Conservation (phyloP, 2,113 vertebrate species). For the Sinocyclocheilus rhinocerous region DNA sequence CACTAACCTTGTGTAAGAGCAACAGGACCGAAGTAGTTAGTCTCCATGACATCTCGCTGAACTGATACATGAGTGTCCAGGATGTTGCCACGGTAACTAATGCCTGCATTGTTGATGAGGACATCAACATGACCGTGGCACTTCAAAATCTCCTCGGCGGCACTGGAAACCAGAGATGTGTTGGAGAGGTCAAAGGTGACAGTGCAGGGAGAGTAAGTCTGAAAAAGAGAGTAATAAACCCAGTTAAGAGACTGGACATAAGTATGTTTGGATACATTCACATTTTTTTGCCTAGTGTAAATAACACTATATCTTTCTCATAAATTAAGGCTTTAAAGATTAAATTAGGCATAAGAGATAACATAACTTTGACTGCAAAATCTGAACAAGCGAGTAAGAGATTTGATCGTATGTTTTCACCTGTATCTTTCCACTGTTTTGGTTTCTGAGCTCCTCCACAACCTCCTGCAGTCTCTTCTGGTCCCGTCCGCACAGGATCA, state of each 20-base stretch:
- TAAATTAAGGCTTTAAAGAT: too few relatives aligned
- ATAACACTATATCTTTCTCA: too few relatives aligned
- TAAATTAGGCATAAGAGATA: background rate
- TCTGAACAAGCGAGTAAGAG: background rate
- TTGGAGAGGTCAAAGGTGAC: slow-evolving; percentile 89
- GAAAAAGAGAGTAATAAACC: slow-evolving; percentile 5
- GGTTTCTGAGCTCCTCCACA: slow-evolving; percentile 74
- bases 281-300: background rate
- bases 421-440: slow-evolving; percentile 45
- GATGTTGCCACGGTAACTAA: slow-evolving; percentile 91
- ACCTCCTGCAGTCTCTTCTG: slow-evolving; percentile 79
- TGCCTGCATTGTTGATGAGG: slow-evolving; percentile 93
- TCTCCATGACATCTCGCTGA: slow-evolving; percentile 90
- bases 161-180: slow-evolving; percentile 68
- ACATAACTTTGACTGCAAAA: background rate
- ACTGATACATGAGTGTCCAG: slow-evolving; percentile 84
- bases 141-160: slow-evolving; percentile 84
- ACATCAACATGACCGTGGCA: slow-evolving; percentile 85
- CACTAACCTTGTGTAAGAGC: slow-evolving; percentile 91
- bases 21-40: slow-evolving; percentile 96
- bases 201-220: slow-evolving; percentile 79
- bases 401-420: slow-evolving; percentile 51
- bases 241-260: background rate
- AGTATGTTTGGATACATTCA: background rate
- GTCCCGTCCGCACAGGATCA: slow-evolving; percentile 91